Evolutionary conservation across 92 coral and sea anemone genomes (phyloP).

Genomic region (Palythoa grandis): DNA sequence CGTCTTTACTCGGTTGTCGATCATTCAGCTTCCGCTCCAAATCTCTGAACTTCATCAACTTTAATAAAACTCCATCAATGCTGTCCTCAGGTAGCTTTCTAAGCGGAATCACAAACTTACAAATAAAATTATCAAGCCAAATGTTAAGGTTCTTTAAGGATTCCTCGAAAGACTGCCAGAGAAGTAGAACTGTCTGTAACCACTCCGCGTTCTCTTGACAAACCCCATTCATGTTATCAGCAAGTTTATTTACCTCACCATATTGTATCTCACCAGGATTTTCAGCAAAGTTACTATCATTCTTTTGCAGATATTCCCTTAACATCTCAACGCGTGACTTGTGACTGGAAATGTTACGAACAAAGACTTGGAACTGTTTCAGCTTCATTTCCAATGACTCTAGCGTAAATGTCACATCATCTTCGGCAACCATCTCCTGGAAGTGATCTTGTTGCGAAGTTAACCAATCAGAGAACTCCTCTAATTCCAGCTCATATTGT

Average conservation of each 20-base stretch:
- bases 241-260: conserved; percentile 57
- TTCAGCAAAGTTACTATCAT: conserved; percentile 57
- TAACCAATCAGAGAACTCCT: conserved; percentile 95
- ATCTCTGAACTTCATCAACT: conserved; percentile 88
- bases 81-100: conserved; percentile 76
- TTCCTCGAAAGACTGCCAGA: conserved; percentile 92
- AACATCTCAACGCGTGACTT: conserved; percentile 79
- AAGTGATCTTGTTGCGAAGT: conserved; percentile 78
- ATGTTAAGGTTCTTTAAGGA: conserved; percentile 65
- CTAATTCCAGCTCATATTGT: conserved; percentile 81
- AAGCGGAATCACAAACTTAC: conserved; percentile 65
- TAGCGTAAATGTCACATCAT: conserved; percentile 68
- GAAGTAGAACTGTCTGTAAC: conserved; percentile 78
- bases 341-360: conserved; percentile 77
- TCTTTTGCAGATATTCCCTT: conserved; percentile 65
- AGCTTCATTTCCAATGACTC: conserved; percentile 73
- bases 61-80: conserved; percentile 81
- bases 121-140: conserved; percentile 78
- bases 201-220: conserved; percentile 84
- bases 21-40: conserved; percentile 91
- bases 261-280: conserved; percentile 60
- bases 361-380: conserved; percentile 89
- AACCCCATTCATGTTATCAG: conserved; percentile 86
- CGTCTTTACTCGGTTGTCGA: conserved; percentile 84
- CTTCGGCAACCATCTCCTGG: conserved; percentile 83